These are phyloP conservation scores for Parauchenoglanis ngamensis DNA, from an alignment of 2,797 vertebrate genomes.

Conservation along the genomic window DNA sequence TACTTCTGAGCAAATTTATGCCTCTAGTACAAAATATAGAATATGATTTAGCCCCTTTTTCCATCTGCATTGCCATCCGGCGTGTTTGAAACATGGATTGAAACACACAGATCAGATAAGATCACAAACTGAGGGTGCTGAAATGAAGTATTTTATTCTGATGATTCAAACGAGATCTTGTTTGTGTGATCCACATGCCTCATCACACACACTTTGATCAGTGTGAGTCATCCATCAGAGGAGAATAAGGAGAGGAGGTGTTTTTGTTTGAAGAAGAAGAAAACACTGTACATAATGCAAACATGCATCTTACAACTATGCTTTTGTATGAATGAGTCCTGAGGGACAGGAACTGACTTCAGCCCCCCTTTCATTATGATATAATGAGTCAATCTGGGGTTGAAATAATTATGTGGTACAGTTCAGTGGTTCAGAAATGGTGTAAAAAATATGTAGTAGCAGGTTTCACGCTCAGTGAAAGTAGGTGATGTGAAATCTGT, in stretches of 20 bases:
- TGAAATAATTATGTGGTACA: not conserved
- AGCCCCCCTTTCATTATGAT: not conserved
- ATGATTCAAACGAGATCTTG: slow-evolving; percentile 10
- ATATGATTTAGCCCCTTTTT: not conserved
- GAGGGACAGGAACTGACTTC: not conserved
- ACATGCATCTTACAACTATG: not conserved
- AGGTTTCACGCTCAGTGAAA: not conserved
- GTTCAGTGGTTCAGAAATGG: not conserved
- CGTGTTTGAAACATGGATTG: not conserved
- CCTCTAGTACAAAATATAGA: not conserved
- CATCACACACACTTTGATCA: slow-evolving; percentile 9
- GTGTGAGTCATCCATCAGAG: slow-evolving; percentile 2
- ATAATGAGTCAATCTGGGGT: slow-evolving; percentile 4
- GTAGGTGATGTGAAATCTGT: not conserved
- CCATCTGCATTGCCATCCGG: no score
- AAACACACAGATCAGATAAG: not conserved
- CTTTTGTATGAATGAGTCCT: not conserved
- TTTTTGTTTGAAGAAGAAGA: not conserved
- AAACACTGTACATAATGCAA: not conserved
- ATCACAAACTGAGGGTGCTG: not conserved
- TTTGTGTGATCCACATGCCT: slow-evolving; percentile 2
- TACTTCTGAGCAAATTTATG: not conserved
- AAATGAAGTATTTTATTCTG: slow-evolving; percentile 8
- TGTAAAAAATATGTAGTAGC: not conserved
- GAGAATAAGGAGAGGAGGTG: not conserved